A percentile compares a stretch with the other conserved stretches of the same genome.
Conservation (phyloP, 1,140 invertebrate genomes). For the Dendrolimus kikuchii region DNA sequence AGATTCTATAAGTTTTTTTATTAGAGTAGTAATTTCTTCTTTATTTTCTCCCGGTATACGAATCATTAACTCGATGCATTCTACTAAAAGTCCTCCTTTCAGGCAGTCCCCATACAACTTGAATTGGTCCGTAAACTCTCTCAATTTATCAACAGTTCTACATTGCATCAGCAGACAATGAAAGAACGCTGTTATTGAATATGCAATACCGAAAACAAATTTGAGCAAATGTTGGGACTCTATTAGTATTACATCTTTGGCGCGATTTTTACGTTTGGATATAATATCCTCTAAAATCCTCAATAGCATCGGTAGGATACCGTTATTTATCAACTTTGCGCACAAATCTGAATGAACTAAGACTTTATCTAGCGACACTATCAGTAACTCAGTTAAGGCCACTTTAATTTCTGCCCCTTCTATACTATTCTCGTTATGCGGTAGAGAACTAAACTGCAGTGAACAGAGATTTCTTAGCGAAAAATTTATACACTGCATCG, state of each 20-base stretch:
- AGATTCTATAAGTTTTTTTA: constrained; percentile 74
- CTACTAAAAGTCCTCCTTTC: constrained; percentile 73
- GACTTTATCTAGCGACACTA: constrained; percentile 74
- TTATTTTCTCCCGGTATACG: constrained; percentile 62
- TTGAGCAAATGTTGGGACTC: constrained; percentile 70
- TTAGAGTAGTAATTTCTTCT: constrained; percentile 54
- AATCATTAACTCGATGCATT: constrained; percentile 73
- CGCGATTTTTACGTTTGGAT: constrained; percentile 45
- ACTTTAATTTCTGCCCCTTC: constrained; percentile 72
- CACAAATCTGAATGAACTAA: constrained; percentile 73
- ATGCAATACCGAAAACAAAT: constrained; percentile 76
- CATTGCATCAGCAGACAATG: constrained; percentile 75
- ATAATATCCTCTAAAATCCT: constrained; percentile 74
- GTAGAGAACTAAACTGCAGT: constrained; percentile 72
- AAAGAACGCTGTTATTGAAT: constrained; percentile 74
- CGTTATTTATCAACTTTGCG: constrained; percentile 75
- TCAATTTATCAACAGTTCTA: constrained; percentile 69
- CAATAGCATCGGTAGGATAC: constrained; percentile 75
- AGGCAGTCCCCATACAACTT: constrained; percentile 75
- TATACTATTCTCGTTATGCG: constrained; percentile 23
- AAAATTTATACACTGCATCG: constrained; percentile 76
- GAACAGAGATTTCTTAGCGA: constrained; percentile 75
- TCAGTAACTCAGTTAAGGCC: constrained; percentile 73
- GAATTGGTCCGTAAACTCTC: constrained; percentile 76
- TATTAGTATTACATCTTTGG: constrained; percentile 22